Percentiles rank a stretch among this genome's conserved stretches.
These are phyloP conservation scores for Branchellion lobata DNA, from an alignment of 2,888 invertebrate genomes.

Conservation along the genomic window DNA sequence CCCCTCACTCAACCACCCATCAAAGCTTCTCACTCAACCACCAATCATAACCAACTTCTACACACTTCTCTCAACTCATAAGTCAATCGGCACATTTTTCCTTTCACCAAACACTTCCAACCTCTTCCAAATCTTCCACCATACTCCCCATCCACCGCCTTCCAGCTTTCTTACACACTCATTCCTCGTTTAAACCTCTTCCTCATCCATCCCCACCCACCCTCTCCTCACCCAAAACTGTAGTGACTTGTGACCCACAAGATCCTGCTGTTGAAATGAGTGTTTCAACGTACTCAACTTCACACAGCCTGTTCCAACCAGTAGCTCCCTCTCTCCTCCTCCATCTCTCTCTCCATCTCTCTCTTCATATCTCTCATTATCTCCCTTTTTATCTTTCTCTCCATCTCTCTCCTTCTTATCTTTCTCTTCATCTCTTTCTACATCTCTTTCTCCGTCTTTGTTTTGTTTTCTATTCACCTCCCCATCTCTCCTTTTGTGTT, in stretches of 20 bases:
- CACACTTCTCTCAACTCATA: not conserved
- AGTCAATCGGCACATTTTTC: too few species aligned
- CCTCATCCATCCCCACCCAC: not conserved
- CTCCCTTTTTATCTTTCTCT: not conserved
- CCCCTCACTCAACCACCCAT: too few species aligned
- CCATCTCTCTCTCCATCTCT: too few species aligned
- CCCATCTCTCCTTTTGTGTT: too few species aligned
- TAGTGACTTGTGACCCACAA: too few species aligned
- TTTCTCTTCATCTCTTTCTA: not conserved
- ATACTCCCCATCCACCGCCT: not conserved
- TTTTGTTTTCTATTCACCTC: not conserved
- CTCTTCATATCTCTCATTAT: too few species aligned
- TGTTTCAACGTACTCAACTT: constrained; percentile 10
- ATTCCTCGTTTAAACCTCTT: not conserved
- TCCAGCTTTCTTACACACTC: not conserved
- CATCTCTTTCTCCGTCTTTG: not conserved
- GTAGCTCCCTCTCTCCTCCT: not conserved
- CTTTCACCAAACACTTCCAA: too few species aligned
- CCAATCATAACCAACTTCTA: too few species aligned
- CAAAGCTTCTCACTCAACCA: too few species aligned
- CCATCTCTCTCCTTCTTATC: not conserved
- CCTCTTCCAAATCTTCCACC: not conserved
- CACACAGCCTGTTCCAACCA: constrained; percentile 1
- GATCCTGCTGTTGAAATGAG: not conserved
- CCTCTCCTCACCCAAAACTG: not conserved